Conservation (phyloP, 2,797 vertebrate genomes). For the Lindbergichthys nudifrons region DNA sequence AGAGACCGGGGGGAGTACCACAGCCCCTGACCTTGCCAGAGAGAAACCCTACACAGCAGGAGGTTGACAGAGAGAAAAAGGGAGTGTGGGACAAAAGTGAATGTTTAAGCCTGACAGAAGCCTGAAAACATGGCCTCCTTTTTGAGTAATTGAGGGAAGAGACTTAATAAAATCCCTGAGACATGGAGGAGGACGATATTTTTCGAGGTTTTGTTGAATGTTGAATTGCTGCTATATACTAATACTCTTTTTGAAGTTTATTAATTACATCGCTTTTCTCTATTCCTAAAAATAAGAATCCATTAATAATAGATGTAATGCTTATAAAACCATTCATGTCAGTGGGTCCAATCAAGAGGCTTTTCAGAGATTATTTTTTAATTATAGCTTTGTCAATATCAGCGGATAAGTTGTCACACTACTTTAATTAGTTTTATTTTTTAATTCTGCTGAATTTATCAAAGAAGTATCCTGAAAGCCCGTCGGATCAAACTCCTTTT, state of each 20-base stretch:
- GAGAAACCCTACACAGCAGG: conserved; percentile 47
- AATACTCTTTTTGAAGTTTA: not conserved
- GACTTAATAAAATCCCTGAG: not conserved
- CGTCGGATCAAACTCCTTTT: not conserved
- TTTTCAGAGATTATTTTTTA: not conserved
- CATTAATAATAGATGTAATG: not conserved
- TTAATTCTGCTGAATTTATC: not conserved
- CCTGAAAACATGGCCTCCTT: conserved; percentile 29
- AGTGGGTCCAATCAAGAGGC: not conserved
- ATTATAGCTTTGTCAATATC: not conserved
- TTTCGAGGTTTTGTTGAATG: not conserved
- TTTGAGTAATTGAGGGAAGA: conserved; percentile 9
- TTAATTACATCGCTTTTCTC: not conserved
- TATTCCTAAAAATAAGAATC: not conserved
- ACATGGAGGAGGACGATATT: not conserved
- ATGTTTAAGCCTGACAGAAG: conserved; percentile 35
- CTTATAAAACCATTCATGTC: not conserved
- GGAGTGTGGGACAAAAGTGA: conserved; percentile 21
- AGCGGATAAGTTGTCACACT: not conserved
- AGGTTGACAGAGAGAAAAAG: conserved; percentile 38
- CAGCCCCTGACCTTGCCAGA: conserved; percentile 50
- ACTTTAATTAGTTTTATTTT: not conserved
- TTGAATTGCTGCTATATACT: not conserved
- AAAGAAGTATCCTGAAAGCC: not conserved
- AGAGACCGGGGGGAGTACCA: conserved; percentile 15